Base-by-base conservation (phyloP, 1,140 invertebrate genomes). In the Panagrolaimus sp. region DNA sequence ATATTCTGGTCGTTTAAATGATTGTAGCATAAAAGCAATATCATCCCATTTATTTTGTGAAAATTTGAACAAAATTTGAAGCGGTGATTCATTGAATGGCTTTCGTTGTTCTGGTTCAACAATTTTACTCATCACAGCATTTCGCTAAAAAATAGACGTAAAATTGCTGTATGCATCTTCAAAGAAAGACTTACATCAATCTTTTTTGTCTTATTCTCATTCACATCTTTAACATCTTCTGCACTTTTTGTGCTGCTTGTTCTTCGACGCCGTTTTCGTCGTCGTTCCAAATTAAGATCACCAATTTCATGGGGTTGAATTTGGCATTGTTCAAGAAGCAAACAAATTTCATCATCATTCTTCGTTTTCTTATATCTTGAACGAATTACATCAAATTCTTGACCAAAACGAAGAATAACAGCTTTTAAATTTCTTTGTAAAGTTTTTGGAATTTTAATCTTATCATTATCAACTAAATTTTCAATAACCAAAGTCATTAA, bases 271-370 rank as follows among this genome's bases (percentile, higher is more conserved):
- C 61, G 45, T 61, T 74, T 73, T 16, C 47, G 44, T 20, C 75
- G 64, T n/a, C 13, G 20, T 62, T 61, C 31, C n/a, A n/a, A 42
- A 20, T 75, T 20, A 16, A 73, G 25, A 14, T 51, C 65, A 23
- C 72, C 48, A 27, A 73, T 47, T 31, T 73, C 72, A 45, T 73
- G 65, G 14, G 48, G 14, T 16, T 66, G 38, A 48, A 73, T 73
- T 20, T 68, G 23, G 51, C 72, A 73, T 25, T 68, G 45, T 31
- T 73, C 53, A 66, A 73, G 61, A 11, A 73, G 38, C 14, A 20
- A 13, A 2, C 14, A 27, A 9, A 73, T 7, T 14, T 43, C 27
- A 25, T 16, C 14, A 13, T 62, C 51, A 16, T 53, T 44, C 27
- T 68, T n/a, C n/a, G n/a, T 63, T 9, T 42, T 66, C 20, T 75